Conservation (phyloP, 2,888 invertebrate species). For the Netelia fuscicornis region DNA sequence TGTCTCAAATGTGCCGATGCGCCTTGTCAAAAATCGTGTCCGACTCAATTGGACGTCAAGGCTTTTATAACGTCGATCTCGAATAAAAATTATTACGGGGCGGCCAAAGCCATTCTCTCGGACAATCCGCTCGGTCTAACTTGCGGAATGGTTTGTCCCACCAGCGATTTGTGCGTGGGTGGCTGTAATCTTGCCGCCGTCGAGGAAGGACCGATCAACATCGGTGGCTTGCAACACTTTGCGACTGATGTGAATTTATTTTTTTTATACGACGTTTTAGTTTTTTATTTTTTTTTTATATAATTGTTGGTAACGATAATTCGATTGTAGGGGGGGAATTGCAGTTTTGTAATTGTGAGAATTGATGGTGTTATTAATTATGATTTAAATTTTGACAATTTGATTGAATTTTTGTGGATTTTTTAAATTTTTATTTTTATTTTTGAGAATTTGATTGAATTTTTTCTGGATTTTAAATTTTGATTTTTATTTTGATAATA, state of each 20-base stretch:
- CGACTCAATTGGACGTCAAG: constrained; percentile 98
- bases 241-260: constrained; percentile 92
- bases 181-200: constrained; percentile 98
- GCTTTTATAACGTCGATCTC: constrained; percentile 98
- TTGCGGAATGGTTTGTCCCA: constrained; percentile 99
- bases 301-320: too few species aligned
- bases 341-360: too few species aligned
- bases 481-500: too few species aligned
- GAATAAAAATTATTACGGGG: constrained; percentile 99
- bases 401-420: too few species aligned
- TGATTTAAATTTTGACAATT: too few species aligned
- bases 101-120: constrained; percentile 97
- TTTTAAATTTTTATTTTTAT: too few species aligned
- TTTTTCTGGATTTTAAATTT: too few species aligned
- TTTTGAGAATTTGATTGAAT: too few species aligned
- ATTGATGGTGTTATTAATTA: too few species aligned
- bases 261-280: constrained; percentile 28
- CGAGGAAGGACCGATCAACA: constrained; percentile 99
- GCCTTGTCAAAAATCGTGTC: constrained; percentile 99
- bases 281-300: not conserved
- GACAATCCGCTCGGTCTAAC: constrained; percentile 98
- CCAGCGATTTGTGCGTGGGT: constrained; percentile 98
- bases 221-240: constrained; percentile 99
- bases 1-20: constrained; percentile 98
- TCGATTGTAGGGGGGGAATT: too few species aligned